Evolutionary conservation across 2,113 vertebrate species (phyloP), one percentile per base, ranked within the genome.

Genomic region (Calidris pugnax): DNA sequence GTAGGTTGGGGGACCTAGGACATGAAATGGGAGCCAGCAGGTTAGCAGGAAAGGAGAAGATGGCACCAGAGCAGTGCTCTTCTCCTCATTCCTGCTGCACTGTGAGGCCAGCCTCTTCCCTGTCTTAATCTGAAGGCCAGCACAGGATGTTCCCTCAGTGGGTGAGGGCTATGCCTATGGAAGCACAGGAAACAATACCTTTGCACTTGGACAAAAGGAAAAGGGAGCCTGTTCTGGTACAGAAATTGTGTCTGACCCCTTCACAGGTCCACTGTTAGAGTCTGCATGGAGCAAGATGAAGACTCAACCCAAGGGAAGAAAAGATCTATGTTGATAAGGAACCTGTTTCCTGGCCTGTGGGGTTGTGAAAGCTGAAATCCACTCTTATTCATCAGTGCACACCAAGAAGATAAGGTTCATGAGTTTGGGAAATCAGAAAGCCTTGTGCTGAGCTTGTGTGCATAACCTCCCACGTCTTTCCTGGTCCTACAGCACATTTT

Each of bases 1-100:
- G 84, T 22, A 68, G 94, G 95, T 3, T 23, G 66, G 6, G 96
- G 96, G 17, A 97, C 96, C 97, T 97, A 3, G 35, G 30, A 41
- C 24, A 55, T 2, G 12, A 39, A 39, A 76, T 15, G 77, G 37
- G 18, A 76, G 12, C 21, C 27, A 24, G 43, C 7, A 51, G 28
- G 51, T 87, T 30, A 87, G 60, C 53, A 43, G 27, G 18, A 45
- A 11, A 51, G 9, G 21, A 77, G 35, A 57, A 41, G 53, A 33
- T 9, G 16, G 26, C 30, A 68, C 22, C 39, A 86, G 9, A 59
- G 45, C 19, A 83, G 20, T 13, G 41, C 39, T 81, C 12, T 66
- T 83, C 22, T 79, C 21, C 53, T 66, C 0, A 0, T 14, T 51
- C 30, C 14, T 26, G 22, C 53, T 64, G 35, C 47, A 12, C 48